Base-by-base conservation (phyloP, 2,113 vertebrate species). In the Fukomys damarensis region DNA sequence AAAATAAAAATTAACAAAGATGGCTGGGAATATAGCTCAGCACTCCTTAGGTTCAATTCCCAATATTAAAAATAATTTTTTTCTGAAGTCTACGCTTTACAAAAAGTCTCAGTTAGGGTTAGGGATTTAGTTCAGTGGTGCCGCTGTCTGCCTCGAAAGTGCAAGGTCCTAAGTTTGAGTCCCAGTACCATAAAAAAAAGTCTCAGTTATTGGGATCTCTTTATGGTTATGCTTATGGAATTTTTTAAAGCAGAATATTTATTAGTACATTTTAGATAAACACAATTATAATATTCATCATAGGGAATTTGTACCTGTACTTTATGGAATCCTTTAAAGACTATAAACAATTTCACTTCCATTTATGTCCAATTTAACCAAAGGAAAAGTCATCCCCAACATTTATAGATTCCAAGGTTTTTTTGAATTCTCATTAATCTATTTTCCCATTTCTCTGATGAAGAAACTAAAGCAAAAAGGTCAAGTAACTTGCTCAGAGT, bases 391-490 rank as follows among this genome's bases (percentile, higher is more conserved):
- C 80, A 52, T 43, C 28, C 8, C 32, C n/a, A 95, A 32, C 63
- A 16, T 3, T 5, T 43, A 58, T 32, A 16, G 54, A 74, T 74
- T 89, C 80, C 49, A 86, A 26, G 26, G 38, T 5, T 24, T 74
- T 89, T 77, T 30, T 9, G 22, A 89, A 43, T 96, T 96, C n/a
- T 19, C 22, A 81, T 59, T 68, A 65, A 92, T 72, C 54, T 79
- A 79, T 88, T 61, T 76, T 68, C 59, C 41, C 65, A 61, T 54
- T 56, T 86, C 16, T 76, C 22, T 20, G 2, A 30, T 38, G 14
- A 77, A 82, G 52, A 86, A 82, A 85, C 35, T 72, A 77, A 91
- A 86, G 22, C 76, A 93, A 90, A 61, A 82, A 91, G n/a, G 26
- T 86, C 35, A 80, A 82, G 65, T 81, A 76, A 81, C 59, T 68